Base-by-base conservation (phyloP, 2,888 invertebrate species). In the Pristionchus exspectatus region DNA sequence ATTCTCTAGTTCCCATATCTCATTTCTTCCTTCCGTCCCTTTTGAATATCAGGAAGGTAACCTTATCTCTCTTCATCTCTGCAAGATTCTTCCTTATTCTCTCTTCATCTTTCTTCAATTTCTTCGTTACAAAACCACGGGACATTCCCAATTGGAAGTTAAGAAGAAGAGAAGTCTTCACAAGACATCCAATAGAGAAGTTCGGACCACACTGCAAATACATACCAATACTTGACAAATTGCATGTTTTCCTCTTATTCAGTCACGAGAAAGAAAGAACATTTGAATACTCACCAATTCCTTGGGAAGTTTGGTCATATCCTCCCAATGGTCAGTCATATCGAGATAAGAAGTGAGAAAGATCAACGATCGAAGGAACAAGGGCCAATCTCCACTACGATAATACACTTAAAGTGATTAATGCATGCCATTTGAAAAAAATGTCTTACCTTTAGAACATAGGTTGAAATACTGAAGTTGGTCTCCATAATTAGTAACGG, bases 281-380 rank as follows among this genome's bases (percentile, higher is more conserved):
- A 44, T n/a, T 83, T 44, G 44, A 27, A 18, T 56, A 21, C 63
- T 9, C 38, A 86, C 86, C 86, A 66, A 38, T 18, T 66, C 44
- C 24, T 44, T n/a, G 4, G 86, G 66, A 44, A 86, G 21, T 18
- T 66, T 66, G 21, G 44, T 27, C 86, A 86, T 86, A 33, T 63
- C 66, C 38, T 50, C 50, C 86, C 86, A 86, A 38, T 86, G 63
- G 5, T 63, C 63, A 66, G 86, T 24, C 38, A 86, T 38, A 44
- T 86, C 86, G n/a, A 86, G 86, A 86, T 66, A 66, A 7, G 63
- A 66, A 50, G 86, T 54, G 44, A 86, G 86, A 44, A 86, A 66
- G 38, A 86, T 86, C 38, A 86, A 27, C 44, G 86, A 86, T 50
- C 86, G 86, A 66, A 86, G 86, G 30, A 66, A 54, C 7, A 86